These are phyloP conservation scores for Anser cygnoides DNA, from an alignment of 2,113 vertebrate genomes.

Conservation along the genomic window DNA sequence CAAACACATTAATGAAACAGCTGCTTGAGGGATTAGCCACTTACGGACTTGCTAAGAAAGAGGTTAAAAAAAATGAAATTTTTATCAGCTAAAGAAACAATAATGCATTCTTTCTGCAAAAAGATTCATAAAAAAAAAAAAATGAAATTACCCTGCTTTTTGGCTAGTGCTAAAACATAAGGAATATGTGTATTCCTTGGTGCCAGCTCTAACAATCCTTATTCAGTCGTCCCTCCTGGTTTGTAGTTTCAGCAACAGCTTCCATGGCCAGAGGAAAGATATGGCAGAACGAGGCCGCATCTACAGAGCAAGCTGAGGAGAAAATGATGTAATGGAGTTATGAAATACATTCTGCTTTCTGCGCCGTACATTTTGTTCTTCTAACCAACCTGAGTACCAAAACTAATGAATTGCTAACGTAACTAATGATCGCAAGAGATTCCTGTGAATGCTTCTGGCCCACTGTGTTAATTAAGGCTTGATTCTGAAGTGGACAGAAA, in stretches of 20 bases:
- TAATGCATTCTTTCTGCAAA: not conserved
- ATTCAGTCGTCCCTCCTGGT: not conserved
- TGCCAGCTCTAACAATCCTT: not conserved
- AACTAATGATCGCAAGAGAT: slow-evolving; percentile 9
- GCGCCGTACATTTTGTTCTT: not conserved
- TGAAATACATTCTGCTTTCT: not conserved
- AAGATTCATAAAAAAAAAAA: not conserved
- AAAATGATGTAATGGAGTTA: not conserved
- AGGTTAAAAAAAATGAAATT: not conserved
- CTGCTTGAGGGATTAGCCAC: not conserved
- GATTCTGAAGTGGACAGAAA: slow-evolving; percentile 27
- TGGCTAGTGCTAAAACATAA: not conserved
- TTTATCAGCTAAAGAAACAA: not conserved
- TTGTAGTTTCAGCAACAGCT: not conserved
- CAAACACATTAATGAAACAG: not conserved
- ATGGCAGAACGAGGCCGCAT: not conserved
- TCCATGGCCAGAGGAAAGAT: slow-evolving; percentile 16
- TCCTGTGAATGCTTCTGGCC: not conserved
- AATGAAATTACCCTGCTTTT: not conserved
- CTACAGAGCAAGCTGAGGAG: not conserved
- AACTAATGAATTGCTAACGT: slow-evolving; percentile 1
- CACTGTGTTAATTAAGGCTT: slow-evolving; percentile 30
- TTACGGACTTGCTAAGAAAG: not conserved
- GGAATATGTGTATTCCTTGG: not conserved
- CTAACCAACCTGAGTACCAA: not conserved